These are phyloP conservation scores for Cisticola juncidis DNA, from an alignment of 2,113 vertebrate species.

Conservation along the genomic window DNA sequence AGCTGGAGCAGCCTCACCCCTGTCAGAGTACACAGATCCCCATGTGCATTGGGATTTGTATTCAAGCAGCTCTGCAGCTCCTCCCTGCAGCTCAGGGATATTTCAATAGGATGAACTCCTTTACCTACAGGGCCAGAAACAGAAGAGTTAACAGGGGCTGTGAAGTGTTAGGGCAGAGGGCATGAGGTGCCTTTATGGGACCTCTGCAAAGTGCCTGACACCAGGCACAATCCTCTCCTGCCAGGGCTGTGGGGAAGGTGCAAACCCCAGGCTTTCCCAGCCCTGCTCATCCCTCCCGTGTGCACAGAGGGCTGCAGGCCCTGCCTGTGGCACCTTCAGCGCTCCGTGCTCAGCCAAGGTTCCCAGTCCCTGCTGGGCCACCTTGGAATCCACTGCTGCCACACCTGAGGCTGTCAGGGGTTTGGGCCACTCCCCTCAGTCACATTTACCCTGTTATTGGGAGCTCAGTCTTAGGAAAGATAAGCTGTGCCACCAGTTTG, in stretches of 20 bases:
- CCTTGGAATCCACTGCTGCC: neutral
- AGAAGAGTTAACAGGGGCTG: neutral
- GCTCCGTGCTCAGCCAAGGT: neutral
- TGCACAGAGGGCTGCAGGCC: neutral
- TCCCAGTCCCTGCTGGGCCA: neutral
- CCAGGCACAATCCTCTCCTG: neutral
- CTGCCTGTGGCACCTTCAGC: fast-evolving
- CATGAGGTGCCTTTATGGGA: constrained; percentile 22
- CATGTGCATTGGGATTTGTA: neutral
- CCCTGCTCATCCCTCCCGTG: fast-evolving
- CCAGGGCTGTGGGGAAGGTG: neutral
- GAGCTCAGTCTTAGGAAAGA: neutral
- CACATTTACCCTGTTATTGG: neutral
- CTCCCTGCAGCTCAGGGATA: constrained; percentile 3
- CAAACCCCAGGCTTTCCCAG: neutral
- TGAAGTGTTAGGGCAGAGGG: neutral
- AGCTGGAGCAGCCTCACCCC: neutral
- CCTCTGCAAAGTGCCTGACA: neutral
- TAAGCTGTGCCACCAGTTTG: neutral
- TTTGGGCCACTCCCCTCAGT: neutral
- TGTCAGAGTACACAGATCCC: neutral
- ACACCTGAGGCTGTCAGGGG: neutral
- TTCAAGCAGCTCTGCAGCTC: neutral
- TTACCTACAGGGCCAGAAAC: neutral
- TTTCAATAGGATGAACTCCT: neutral